Percentiles rank a stretch among this genome's conserved stretches.
phyloP scores from a whole-genome alignment of 1,140 invertebrate genomes.

The Microplitis mediator region DNA sequence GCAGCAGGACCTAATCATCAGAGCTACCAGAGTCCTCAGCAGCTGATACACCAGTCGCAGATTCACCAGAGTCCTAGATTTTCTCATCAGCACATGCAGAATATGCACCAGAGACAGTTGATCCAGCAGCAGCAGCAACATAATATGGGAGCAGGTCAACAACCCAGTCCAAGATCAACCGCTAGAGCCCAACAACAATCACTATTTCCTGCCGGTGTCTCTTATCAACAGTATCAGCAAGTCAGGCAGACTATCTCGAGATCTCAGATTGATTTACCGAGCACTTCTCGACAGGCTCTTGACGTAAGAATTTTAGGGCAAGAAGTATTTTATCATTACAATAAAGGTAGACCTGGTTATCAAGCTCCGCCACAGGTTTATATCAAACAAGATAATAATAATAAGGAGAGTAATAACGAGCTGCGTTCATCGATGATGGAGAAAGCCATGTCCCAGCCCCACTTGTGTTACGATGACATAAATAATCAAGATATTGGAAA shows the following conservation, averaged over 20 bases:
- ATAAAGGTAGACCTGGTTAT: conserved; percentile 43
- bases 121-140: conserved; percentile 52
- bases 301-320: conserved; percentile 48
- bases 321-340: conserved; percentile 56
- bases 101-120: conserved; percentile 60
- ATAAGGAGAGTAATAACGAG: conserved; percentile 46
- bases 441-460: conserved; percentile 70
- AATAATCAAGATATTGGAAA: conserved; percentile 45
- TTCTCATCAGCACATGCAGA: conserved; percentile 55
- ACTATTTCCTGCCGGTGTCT: conserved; percentile 48
- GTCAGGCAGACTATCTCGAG: conserved; percentile 56
- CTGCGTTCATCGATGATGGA: conserved; percentile 50
- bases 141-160: conserved; percentile 1
- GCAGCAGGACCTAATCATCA: conserved; percentile 9
- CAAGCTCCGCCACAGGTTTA: conserved; percentile 51
- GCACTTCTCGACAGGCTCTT: conserved; percentile 50
- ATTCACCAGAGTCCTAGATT: conserved; percentile 53
- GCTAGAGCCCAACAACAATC: conserved; percentile 40
- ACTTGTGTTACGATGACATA: conserved; percentile 65
- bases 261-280: conserved; percentile 56
- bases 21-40: conserved; percentile 52
- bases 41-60: conserved; percentile 53
- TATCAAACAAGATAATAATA: conserved; percentile 48
- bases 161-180: conserved; percentile 38
- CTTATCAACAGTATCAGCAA: conserved; percentile 57